phyloP scores from a whole-genome alignment of 2,113 vertebrate genomes.

The Zosterops lateralis region DNA sequence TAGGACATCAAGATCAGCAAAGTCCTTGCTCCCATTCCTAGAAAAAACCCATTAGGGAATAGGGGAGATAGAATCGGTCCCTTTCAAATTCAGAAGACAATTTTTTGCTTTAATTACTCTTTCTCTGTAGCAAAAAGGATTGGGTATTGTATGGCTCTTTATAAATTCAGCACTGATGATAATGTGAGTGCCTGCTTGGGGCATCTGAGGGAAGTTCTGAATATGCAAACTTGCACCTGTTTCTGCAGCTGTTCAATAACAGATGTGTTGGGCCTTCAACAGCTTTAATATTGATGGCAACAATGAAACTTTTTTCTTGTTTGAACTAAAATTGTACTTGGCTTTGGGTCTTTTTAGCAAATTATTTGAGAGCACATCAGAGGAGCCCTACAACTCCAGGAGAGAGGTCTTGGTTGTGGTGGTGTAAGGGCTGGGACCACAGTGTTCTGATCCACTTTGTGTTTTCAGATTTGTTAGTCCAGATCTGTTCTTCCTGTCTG shows the following conservation, averaged over 20 bases:
- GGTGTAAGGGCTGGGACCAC: neutral
- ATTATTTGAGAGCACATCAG: neutral
- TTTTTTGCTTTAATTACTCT: neutral
- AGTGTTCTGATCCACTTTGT: neutral
- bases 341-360: neutral
- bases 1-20: neutral
- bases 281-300: neutral
- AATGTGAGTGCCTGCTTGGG: neutral
- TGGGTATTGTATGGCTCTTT: neutral
- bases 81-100: neutral
- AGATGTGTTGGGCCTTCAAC: neutral
- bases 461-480: neutral
- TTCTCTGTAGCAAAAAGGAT: neutral
- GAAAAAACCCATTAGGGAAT: neutral
- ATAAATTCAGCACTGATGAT: neutral
- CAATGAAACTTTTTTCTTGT: neutral
- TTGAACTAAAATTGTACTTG: slow-evolving; percentile 4
- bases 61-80: neutral
- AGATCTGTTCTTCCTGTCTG: neutral
- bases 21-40: neutral
- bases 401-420: neutral
- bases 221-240: slow-evolving; percentile 10
- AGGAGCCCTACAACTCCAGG: neutral
- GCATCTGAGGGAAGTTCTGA: neutral
- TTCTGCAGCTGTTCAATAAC: slow-evolving; percentile 47